phyloP scores from a whole-genome alignment of 2,113 vertebrate genomes.

The Pedetes capensis region DNA sequence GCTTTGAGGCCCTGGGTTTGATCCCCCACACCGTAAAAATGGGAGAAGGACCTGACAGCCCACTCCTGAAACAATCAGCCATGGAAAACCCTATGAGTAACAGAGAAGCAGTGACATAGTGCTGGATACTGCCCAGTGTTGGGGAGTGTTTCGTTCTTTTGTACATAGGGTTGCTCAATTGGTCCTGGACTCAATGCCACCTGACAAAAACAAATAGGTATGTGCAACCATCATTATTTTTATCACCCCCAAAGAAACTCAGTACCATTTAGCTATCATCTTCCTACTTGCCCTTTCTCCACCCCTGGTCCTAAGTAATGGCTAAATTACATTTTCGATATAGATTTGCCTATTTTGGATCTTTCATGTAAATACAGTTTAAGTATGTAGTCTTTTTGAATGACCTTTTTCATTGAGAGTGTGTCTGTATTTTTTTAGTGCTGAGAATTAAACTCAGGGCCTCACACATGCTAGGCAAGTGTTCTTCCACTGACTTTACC shows the following conservation, averaged over 20 bases:
- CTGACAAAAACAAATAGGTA: no score
- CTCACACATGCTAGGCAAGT: neutral
- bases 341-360: neutral
- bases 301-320: neutral
- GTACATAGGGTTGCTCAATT: no score
- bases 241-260: neutral
- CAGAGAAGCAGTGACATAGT: no score
- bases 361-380: neutral
- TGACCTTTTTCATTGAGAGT: neutral
- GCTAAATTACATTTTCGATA: neutral
- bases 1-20: no score
- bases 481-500: neutral
- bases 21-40: no score
- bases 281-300: neutral
- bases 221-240: neutral
- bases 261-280: neutral
- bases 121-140: no score
- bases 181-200: no score
- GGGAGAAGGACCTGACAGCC: no score
- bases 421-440: neutral
- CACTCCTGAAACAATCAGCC: no score
- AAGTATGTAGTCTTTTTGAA: neutral
- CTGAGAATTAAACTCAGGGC: neutral
- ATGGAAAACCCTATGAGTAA: no score
- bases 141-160: no score